These are phyloP conservation scores for Plagodis pulveraria DNA, from an alignment of 2,888 invertebrate species.

Conservation along the genomic window DNA sequence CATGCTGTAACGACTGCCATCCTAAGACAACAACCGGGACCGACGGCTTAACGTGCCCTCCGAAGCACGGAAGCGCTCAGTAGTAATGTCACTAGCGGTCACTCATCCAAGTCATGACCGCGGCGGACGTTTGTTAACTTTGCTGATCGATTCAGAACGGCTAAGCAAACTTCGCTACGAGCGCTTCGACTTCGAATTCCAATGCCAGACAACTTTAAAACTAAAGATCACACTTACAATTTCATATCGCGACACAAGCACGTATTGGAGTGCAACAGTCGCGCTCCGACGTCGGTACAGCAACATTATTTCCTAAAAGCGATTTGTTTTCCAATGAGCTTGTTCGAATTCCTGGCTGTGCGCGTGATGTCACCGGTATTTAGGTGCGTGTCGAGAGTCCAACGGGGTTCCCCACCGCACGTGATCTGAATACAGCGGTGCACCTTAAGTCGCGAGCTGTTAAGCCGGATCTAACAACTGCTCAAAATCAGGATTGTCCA, in stretches of 20 bases:
- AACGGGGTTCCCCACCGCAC: conserved; percentile 67
- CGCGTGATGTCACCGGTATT: conserved; percentile 70
- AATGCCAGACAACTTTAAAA: too few relatives aligned
- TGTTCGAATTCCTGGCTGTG: conserved; percentile 50
- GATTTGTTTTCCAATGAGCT: conserved; percentile 42
- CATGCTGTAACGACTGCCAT: too few relatives aligned
- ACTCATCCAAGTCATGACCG: too few relatives aligned
- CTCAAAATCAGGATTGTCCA: neutral
- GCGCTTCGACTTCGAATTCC: too few relatives aligned
- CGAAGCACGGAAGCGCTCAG: too few relatives aligned
- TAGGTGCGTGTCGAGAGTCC: conserved; percentile 61
- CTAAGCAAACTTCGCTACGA: too few relatives aligned
- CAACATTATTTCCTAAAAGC: conserved; percentile 34
- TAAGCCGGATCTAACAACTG: conserved; percentile 53
- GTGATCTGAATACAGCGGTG: conserved; percentile 58
- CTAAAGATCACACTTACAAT: too few relatives aligned
- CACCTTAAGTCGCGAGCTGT: conserved; percentile 23
- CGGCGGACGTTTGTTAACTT: too few relatives aligned
- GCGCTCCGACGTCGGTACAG: conserved; percentile 10
- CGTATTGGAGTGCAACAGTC: conserved; percentile 9
- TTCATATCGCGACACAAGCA: neutral
- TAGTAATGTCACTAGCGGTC: too few relatives aligned
- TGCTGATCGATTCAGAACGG: too few relatives aligned
- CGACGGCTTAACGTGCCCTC: too few relatives aligned
- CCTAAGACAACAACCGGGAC: too few relatives aligned